These are phyloP conservation scores for Toxostoma redivivum DNA, from an alignment of 2,113 vertebrate species.

Conservation along the genomic window DNA sequence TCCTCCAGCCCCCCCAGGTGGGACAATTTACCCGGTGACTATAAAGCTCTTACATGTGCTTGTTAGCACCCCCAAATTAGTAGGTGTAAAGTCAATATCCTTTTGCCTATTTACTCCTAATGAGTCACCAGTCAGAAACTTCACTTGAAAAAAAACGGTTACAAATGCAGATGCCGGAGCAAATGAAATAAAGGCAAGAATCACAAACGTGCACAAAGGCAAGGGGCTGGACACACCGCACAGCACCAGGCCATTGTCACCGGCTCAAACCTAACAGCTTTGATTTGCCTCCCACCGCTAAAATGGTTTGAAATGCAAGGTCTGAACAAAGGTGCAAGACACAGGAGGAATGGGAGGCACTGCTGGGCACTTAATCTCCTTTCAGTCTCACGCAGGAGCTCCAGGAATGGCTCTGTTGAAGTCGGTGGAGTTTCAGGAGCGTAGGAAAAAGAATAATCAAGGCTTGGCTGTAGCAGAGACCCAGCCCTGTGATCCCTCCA, in stretches of 20 bases:
- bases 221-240: constrained; percentile 27
- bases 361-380: constrained; percentile 62
- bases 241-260: constrained; percentile 55
- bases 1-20: constrained; percentile 27
- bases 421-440: neutral
- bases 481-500: neutral
- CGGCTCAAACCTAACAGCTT: constrained; percentile 55
- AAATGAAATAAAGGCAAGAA: constrained; percentile 50
- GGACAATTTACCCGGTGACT: constrained; percentile 8
- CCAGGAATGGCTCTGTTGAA: constrained; percentile 10
- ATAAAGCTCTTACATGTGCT: constrained; percentile 37
- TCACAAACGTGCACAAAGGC: constrained; percentile 18
- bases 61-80: constrained; percentile 62
- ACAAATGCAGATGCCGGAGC: constrained; percentile 49
- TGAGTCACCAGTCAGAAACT: constrained; percentile 46
- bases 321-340: constrained; percentile 64
- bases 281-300: constrained; percentile 55
- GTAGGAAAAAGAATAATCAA: constrained; percentile 16
- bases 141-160: neutral
- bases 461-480: neutral
- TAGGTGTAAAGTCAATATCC: constrained; percentile 60
- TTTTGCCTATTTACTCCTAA: constrained; percentile 55
- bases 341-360: constrained; percentile 40
- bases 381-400: constrained; percentile 45
- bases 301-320: constrained; percentile 65